phyloP scores from a whole-genome alignment of 1,140 invertebrate species.

The Caenorhabditis briggsae region DNA sequence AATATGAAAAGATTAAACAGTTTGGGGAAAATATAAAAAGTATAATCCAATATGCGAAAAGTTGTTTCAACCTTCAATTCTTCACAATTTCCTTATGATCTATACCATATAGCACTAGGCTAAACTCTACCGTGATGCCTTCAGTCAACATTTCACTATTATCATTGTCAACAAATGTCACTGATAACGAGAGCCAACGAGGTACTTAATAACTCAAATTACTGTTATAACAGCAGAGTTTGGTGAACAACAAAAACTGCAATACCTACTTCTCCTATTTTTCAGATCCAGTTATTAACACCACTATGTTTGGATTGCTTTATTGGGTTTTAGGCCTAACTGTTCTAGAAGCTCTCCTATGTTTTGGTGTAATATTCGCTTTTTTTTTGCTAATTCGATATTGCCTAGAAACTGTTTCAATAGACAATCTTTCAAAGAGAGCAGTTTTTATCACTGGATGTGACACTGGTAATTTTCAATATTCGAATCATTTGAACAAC shows the following conservation, averaged over 20 bases:
- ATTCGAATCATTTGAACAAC: not conserved
- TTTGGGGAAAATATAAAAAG: slow-evolving; percentile 42
- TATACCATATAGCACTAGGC: not conserved
- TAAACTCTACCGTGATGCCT: slow-evolving; percentile 46
- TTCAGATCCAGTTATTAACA: not conserved
- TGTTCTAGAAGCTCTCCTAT: not conserved
- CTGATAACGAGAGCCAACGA: slow-evolving; percentile 20
- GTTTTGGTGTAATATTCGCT: not conserved
- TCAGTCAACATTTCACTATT: slow-evolving; percentile 6
- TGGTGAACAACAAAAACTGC: not conserved
- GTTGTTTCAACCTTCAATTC: slow-evolving; percentile 26
- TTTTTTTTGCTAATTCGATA: not conserved
- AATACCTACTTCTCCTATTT: not conserved
- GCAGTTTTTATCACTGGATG: slow-evolving; percentile 67
- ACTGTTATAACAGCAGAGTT: not conserved
- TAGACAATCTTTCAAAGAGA: slow-evolving; percentile 42
- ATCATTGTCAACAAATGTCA: slow-evolving; percentile 4
- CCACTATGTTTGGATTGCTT: not conserved
- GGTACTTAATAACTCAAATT: slow-evolving; percentile 12
- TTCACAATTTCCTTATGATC: too few species aligned
- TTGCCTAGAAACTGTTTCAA: slow-evolving; percentile 18
- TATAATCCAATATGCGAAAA: slow-evolving; percentile 52
- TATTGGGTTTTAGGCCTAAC: not conserved
- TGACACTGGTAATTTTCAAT: slow-evolving; percentile 60
- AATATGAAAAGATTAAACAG: slow-evolving; percentile 37